Percentiles rank a stretch among this genome's conserved stretches.
Evolutionary conservation across 2,888 invertebrate genomes (phyloP).

Genomic region (Drosophila paranaensis): DNA sequence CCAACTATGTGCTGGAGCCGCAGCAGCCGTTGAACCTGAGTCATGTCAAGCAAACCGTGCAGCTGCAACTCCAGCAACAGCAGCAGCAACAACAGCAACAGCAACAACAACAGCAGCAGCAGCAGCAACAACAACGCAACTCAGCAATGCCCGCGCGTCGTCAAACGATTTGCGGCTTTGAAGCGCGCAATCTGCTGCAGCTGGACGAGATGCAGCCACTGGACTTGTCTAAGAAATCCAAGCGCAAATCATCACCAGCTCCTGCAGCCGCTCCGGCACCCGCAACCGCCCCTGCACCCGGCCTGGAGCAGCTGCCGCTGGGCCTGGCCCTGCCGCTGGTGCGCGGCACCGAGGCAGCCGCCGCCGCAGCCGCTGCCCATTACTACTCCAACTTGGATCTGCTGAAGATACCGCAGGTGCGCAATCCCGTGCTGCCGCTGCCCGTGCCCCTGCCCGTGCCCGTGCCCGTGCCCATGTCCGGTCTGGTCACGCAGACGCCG

Average conservation of each 20-base stretch:
- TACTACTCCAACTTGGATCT: slow-evolving; percentile 82
- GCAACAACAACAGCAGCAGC: slow-evolving; percentile 17
- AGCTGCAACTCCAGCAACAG: slow-evolving; percentile 16
- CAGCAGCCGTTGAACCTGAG: slow-evolving; percentile 74
- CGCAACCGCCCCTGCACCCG: background rate
- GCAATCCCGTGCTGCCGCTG: slow-evolving; percentile 63
- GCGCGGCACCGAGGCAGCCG: slow-evolving; percentile 16
- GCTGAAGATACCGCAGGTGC: slow-evolving; percentile 81
- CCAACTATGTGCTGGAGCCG: slow-evolving; percentile 49
- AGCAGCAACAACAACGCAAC: slow-evolving; percentile 44
- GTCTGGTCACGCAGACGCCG: slow-evolving; percentile 11
- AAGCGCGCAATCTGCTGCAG: slow-evolving; percentile 68
- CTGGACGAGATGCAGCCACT: slow-evolving; percentile 82
- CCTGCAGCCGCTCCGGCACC: background rate
- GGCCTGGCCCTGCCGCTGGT: slow-evolving; percentile 3
- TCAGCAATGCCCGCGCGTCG: slow-evolving; percentile 71
- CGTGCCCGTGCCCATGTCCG: slow-evolving; percentile 16
- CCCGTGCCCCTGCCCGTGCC: slow-evolving; percentile 22
- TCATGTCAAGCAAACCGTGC: slow-evolving; percentile 41
- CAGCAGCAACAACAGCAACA: slow-evolving; percentile 12
- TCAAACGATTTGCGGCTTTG: slow-evolving; percentile 82
- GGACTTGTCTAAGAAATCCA: slow-evolving; percentile 82
- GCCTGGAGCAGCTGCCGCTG: slow-evolving; percentile 6
- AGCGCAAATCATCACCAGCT: slow-evolving; percentile 45
- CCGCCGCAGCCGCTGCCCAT: slow-evolving; percentile 54